These are phyloP conservation scores for Eupithecia centaureata DNA, from an alignment of 2,888 invertebrate genomes.

Conservation along the genomic window DNA sequence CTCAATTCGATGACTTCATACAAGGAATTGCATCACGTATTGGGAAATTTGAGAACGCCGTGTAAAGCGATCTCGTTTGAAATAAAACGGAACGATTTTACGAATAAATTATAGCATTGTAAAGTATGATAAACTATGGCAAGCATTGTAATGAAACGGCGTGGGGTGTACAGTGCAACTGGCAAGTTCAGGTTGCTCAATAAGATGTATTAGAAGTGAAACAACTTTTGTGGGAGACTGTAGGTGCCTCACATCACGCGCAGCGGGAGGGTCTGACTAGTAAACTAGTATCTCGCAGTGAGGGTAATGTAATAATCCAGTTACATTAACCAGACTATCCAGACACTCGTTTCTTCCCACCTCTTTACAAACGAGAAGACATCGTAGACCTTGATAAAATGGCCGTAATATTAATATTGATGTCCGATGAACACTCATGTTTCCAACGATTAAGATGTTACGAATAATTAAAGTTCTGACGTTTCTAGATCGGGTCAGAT, in stretches of 20 bases:
- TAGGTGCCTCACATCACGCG: conserved; percentile 77
- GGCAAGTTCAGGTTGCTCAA: conserved; percentile 56
- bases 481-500: conserved; percentile 66
- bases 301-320: conserved; percentile 80
- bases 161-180: conserved; percentile 67
- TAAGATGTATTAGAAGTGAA: conserved; percentile 51
- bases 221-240: conserved; percentile 63
- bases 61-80: conserved; percentile 73
- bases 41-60: conserved; percentile 76
- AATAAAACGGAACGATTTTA: conserved; percentile 76
- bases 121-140: conserved; percentile 82
- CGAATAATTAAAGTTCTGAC: conserved; percentile 79
- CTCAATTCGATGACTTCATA: conserved; percentile 68
- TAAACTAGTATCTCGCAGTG: conserved; percentile 76
- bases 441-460: conserved; percentile 79
- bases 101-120: conserved; percentile 82
- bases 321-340: conserved; percentile 66
- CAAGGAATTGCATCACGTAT: conserved; percentile 75
- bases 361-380: conserved; percentile 44
- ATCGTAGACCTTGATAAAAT: conserved; percentile 53
- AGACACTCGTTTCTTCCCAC: conserved; percentile 54
- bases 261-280: conserved; percentile 79
- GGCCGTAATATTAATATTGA: conserved; percentile 64
- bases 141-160: conserved; percentile 78
- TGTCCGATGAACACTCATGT: conserved; percentile 78